Base-by-base conservation (phyloP, 2,113 vertebrate genomes). In the Cyanocitta stelleri region DNA sequence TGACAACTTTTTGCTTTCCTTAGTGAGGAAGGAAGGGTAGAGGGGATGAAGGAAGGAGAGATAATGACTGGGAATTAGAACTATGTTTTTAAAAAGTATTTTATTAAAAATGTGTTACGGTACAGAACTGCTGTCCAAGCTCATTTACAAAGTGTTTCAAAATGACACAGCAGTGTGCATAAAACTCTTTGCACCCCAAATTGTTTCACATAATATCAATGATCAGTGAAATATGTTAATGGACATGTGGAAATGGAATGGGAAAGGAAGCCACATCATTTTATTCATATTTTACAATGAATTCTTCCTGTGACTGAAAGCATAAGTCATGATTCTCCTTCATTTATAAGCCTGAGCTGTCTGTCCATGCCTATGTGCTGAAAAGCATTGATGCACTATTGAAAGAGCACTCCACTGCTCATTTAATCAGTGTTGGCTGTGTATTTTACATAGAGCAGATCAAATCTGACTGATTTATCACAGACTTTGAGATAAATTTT, bases 391-490 rank as follows among this genome's bases (percentile, higher is more conserved):
- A 92, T 96, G 90, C 63, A 16, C 96, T 94, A 82, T 95, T 84
- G 92, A 87, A 90, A 89, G 86, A 96, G 75, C 89, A 67, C 82
- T 43, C 49, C 89, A 52, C 84, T 91, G 92, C 95, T 96, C 96
- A 94, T 96, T 97, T 97, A 97, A 97, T 98, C 96, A 96, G 90
- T 81, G n/a, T n/a, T 77, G 90, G 87, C 17, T 81, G 91, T 82
- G 95, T 93, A 89, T 95, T 96, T 95, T 95, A 85, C 93, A 85
- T 67, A 96, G 48, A 96, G 78, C 93, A 87, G 95, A 97, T 97
- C 95, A 96, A 95, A 81, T 96, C 90, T 96, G 95, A 97, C 97
- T 97, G 97, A 97, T 98, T 97, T 98, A 97, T 98, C 97, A 91
- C 95, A 94, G 97, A 78, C 94, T 96, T 95, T 59, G 95, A 96